phyloP scores from a whole-genome alignment of 2,797 vertebrate genomes.

The Darevskia nairensis region DNA sequence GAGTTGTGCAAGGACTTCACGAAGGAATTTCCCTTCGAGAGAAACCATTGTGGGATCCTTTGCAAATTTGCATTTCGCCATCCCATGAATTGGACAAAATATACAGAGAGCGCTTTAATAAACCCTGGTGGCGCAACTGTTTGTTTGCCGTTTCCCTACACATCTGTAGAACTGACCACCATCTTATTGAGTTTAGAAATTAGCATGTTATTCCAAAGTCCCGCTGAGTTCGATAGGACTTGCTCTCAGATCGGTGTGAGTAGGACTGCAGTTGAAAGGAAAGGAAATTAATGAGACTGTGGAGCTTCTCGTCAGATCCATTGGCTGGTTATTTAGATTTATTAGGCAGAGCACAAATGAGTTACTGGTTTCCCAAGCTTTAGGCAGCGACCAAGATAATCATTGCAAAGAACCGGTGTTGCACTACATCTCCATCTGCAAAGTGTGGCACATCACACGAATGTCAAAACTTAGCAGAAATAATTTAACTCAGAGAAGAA shows the following conservation, averaged over 20 bases:
- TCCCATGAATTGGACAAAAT: not conserved
- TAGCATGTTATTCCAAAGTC: not conserved
- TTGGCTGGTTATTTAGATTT: not conserved
- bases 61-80: not conserved
- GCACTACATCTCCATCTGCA: not conserved
- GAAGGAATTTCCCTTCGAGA: not conserved
- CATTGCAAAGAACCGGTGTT: too few species aligned
- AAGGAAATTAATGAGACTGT: not conserved
- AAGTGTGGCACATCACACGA: not conserved
- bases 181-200: not conserved
- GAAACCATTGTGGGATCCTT: not conserved
- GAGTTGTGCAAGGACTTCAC: too few species aligned
- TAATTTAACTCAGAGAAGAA: not conserved
- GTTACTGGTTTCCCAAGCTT: not conserved
- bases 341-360: not conserved
- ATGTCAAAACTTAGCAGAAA: not conserved
- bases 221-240: not conserved
- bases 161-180: not conserved
- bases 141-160: not conserved
- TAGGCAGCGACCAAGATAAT: not conserved
- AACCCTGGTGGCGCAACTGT: not conserved
- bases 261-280: not conserved
- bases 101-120: not conserved
- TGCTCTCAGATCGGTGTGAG: too few species aligned
- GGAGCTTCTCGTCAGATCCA: not conserved